These are phyloP conservation scores for Euzophera pinguis DNA, from an alignment of 2,888 invertebrate genomes.

Conservation along the genomic window DNA sequence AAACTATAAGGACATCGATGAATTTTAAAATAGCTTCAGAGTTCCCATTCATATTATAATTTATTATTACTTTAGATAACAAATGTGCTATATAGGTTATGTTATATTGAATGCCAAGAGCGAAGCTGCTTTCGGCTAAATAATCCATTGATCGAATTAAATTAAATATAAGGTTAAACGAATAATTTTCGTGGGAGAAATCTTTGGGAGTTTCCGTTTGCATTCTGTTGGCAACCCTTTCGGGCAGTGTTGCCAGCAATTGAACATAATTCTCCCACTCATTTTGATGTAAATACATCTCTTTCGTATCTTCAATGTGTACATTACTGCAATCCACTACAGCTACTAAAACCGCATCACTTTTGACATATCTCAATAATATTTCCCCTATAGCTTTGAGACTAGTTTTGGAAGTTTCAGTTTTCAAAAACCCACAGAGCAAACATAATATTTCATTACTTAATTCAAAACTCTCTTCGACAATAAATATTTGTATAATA, in stretches of 20 bases:
- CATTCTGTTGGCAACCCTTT: constrained; percentile 84
- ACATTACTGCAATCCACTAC: constrained; percentile 56
- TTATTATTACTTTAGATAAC: constrained; percentile 80
- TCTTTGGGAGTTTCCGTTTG: constrained; percentile 75
- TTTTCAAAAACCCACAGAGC: constrained; percentile 70
- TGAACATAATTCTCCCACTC: constrained; percentile 81
- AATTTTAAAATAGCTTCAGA: constrained; percentile 72
- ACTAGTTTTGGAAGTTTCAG: constrained; percentile 42
- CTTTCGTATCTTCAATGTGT: constrained; percentile 24
- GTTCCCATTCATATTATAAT: constrained; percentile 71
- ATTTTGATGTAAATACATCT: constrained; percentile 28
- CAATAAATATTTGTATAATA: constrained; percentile 64
- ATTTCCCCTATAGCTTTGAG: constrained; percentile 57
- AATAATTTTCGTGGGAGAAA: constrained; percentile 80
- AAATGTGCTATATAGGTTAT: constrained; percentile 73
- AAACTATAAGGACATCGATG: constrained; percentile 75
- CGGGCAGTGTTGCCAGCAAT: constrained; percentile 83
- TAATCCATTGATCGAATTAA: constrained; percentile 81
- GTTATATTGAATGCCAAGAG: constrained; percentile 47
- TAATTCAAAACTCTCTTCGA: constrained; percentile 74
- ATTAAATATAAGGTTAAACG: constrained; percentile 80
- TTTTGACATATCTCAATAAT: constrained; percentile 70
- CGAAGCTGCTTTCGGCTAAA: constrained; percentile 62
- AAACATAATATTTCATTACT: constrained; percentile 69
- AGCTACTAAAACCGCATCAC: constrained; percentile 78